Evolutionary conservation across 1,140 invertebrate genomes (phyloP).

Genomic region (Micrasema minimum): DNA sequence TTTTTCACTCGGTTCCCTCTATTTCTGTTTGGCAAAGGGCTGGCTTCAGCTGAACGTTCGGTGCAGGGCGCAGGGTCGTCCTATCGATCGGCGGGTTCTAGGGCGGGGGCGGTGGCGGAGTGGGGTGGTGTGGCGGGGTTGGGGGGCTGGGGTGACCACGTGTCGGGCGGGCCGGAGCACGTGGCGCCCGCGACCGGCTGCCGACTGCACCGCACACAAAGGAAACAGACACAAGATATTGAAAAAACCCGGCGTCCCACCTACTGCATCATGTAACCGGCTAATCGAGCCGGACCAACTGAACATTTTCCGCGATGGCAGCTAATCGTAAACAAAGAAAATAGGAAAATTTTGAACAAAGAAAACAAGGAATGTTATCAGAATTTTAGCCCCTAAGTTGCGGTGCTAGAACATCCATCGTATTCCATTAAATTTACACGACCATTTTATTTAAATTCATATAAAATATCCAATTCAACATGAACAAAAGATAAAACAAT

Average conservation of each 20-base stretch:
- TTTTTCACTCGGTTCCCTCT: background rate
- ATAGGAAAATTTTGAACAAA: too few species aligned
- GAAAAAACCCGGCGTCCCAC: constrained; percentile 3
- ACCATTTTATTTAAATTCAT: too few species aligned
- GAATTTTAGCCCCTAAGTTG: too few species aligned
- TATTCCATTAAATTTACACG: too few species aligned
- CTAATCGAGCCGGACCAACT: constrained; percentile 7
- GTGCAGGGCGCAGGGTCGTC: constrained; percentile 20
- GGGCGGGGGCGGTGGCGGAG: background rate
- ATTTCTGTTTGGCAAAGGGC: background rate
- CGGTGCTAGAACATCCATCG: too few species aligned
- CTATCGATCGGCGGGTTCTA: constrained; percentile 1
- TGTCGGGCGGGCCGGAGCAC: constrained; percentile 14
- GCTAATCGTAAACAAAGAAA: too few species aligned
- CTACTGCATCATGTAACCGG: background rate
- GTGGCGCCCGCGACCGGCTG: constrained; percentile 24
- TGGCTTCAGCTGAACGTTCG: background rate
- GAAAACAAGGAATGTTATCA: too few species aligned
- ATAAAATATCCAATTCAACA: too few species aligned
- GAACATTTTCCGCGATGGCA: too few species aligned
- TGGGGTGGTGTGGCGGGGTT: background rate
- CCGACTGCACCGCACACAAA: constrained; percentile 19
- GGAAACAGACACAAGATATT: constrained; percentile 22
- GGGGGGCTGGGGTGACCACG: constrained; percentile 4
- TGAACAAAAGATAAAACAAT: too few species aligned